Conservation (phyloP, 1,140 invertebrate species). For the Eulimnadia texana region DNA sequence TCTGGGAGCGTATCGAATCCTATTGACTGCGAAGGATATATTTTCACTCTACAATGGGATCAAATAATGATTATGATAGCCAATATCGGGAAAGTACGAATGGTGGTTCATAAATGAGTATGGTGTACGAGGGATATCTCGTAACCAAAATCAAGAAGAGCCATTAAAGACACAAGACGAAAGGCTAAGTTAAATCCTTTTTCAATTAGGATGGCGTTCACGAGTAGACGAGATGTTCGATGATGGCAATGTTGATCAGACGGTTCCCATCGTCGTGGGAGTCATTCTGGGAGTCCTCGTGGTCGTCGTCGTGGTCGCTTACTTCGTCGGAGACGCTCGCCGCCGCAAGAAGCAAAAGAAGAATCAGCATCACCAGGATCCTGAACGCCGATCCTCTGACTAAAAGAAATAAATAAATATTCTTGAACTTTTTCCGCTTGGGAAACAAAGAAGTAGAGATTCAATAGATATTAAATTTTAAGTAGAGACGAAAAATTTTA, state of each 20-base stretch:
- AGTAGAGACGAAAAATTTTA: no score
- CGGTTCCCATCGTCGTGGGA: slow-evolving; percentile 39
- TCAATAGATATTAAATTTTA: not conserved
- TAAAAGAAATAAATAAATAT: no score
- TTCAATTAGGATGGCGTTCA: not conserved
- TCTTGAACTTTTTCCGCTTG: no score
- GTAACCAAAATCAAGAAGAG: no score
- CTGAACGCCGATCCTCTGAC: not conserved
- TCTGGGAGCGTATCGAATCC: no score
- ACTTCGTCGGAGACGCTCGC: slow-evolving; percentile 34
- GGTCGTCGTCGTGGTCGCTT: slow-evolving; percentile 36
- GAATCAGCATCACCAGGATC: not conserved
- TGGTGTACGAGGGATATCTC: no score
- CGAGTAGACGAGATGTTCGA: not conserved
- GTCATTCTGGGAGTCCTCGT: slow-evolving; percentile 34
- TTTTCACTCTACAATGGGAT: no score
- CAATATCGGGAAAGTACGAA: no score
- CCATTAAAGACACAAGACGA: no score
- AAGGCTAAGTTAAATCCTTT: not conserved
- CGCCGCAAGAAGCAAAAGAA: not conserved
- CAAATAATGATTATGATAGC: no score
- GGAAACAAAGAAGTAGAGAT: not conserved
- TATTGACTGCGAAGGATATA: no score
- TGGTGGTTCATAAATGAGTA: no score
- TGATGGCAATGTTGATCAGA: slow-evolving; percentile 12